Evolutionary conservation across 2,888 invertebrate species (phyloP).

Genomic region (Bursaphelenchus okinawaensis): DNA sequence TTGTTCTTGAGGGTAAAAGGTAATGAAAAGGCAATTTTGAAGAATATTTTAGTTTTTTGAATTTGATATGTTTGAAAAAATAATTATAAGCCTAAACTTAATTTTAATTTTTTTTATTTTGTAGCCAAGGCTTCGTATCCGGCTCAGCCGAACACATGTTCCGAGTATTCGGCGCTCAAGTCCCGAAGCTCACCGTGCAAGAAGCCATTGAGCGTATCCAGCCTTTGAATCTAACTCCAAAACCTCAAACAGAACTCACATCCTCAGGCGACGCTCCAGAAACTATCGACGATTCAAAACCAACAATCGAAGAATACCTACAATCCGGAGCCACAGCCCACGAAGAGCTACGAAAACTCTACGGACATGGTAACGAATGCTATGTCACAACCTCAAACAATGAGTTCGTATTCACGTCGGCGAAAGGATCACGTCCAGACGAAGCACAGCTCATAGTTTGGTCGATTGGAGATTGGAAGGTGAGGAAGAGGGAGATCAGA

Average conservation of each 20-base stretch:
- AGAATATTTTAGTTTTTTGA: background rate
- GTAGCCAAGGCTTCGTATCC: background rate
- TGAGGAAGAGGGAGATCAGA: background rate
- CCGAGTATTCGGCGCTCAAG: slow-evolving; percentile 1
- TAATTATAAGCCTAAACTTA: background rate
- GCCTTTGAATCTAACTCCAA: slow-evolving; percentile 9
- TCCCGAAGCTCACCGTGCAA: background rate
- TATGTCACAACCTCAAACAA: background rate
- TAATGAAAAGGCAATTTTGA: background rate
- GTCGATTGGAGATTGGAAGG: slow-evolving; percentile 7
- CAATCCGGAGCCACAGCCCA: slow-evolving; percentile 12
- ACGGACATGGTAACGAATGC: slow-evolving; percentile 13
- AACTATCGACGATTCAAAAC: background rate
- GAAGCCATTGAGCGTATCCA: slow-evolving; percentile 11
- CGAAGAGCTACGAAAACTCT: slow-evolving; percentile 3
- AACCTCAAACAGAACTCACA: background rate
- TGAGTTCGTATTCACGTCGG: slow-evolving; percentile 2
- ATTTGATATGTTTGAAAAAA: background rate
- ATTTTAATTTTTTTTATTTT: background rate
- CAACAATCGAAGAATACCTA: slow-evolving; percentile 5
- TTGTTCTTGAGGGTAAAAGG: background rate
- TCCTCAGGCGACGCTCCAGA: background rate
- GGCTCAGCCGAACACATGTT: slow-evolving; percentile 13
- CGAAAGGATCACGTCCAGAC: slow-evolving; percentile 9
- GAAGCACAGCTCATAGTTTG: slow-evolving; percentile 12